Evolutionary conservation across 2,113 vertebrate genomes (phyloP).

Genomic region (Plecturocebus donacophilus): DNA sequence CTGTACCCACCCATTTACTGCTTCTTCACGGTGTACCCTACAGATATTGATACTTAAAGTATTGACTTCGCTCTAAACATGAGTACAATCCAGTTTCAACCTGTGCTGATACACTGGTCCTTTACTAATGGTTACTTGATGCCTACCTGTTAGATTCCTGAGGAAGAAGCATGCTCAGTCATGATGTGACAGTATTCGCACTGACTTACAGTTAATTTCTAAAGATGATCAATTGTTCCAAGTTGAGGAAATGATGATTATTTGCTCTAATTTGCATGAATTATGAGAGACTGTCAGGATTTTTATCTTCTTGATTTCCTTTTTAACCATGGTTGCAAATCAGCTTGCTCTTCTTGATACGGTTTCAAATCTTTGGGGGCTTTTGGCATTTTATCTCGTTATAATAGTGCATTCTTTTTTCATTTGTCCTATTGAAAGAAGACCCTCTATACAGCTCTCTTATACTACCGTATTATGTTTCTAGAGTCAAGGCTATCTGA

Average conservation of each 20-base stretch:
- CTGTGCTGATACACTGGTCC: not conserved
- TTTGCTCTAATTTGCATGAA: not conserved
- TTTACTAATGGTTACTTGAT: not conserved
- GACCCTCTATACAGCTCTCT: not conserved
- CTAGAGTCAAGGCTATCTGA: not conserved
- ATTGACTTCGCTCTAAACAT: not conserved
- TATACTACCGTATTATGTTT: not conserved
- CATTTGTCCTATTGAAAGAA: constrained; percentile 11
- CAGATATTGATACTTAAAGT: not conserved
- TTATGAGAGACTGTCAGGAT: not conserved
- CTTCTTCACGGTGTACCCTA: not conserved
- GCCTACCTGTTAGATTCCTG: not conserved
- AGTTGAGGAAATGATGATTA: not conserved
- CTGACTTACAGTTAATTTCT: not conserved
- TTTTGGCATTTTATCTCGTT: constrained; percentile 20
- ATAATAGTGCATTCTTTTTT: not conserved
- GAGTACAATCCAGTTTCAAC: not conserved
- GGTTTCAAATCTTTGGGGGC: not conserved
- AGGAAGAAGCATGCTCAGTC: not conserved
- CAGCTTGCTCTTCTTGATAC: not conserved
- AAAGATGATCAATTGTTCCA: not conserved
- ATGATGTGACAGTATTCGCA: not conserved
- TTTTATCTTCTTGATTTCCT: constrained; percentile 10
- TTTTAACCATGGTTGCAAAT: not conserved
- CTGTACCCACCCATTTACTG: not conserved